Conservation (phyloP, 2,797 vertebrate genomes). For the Cyprinodon diabolis region DNA sequence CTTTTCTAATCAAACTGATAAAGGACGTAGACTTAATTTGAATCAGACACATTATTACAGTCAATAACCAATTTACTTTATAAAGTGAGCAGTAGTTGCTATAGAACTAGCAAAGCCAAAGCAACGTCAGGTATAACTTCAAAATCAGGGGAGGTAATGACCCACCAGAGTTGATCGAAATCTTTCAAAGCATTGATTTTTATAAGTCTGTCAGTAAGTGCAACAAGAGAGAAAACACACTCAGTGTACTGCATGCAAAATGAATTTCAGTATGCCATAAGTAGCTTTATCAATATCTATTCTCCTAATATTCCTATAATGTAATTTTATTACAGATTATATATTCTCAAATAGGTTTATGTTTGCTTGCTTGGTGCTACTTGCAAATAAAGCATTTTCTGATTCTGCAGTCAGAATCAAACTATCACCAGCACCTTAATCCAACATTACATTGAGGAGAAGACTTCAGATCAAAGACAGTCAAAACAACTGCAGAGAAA, state of each 20-base stretch:
- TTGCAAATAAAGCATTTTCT: no score
- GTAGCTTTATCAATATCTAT: no score
- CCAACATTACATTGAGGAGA: conserved; percentile 1
- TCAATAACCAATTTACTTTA: conserved; percentile 6
- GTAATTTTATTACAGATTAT: no score
- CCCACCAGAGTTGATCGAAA: not conserved
- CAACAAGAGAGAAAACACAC: conserved; percentile 1
- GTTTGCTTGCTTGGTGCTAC: no score
- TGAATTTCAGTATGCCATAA: not conserved
- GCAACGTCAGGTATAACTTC: conserved; percentile 5
- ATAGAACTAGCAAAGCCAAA: not conserved
- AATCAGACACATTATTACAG: conserved; percentile 12
- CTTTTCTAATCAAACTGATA: conserved; percentile 16
- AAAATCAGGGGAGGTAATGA: conserved; percentile 12
- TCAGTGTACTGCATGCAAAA: conserved; percentile 4
- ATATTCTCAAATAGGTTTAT: no score
- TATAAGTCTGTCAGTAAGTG: not conserved
- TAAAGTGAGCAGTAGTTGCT: not conserved
- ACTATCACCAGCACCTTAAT: not conserved
- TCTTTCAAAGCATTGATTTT: not conserved
- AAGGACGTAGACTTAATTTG: conserved; percentile 2
- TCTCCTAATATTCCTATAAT: no score
- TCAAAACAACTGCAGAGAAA: conserved; percentile 17
- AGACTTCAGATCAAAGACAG: conserved; percentile 1
- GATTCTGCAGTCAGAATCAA: not conserved